Evolutionary conservation across 2,797 vertebrate species (phyloP).

Genomic region (Ptychobarbus kaznakovi): DNA sequence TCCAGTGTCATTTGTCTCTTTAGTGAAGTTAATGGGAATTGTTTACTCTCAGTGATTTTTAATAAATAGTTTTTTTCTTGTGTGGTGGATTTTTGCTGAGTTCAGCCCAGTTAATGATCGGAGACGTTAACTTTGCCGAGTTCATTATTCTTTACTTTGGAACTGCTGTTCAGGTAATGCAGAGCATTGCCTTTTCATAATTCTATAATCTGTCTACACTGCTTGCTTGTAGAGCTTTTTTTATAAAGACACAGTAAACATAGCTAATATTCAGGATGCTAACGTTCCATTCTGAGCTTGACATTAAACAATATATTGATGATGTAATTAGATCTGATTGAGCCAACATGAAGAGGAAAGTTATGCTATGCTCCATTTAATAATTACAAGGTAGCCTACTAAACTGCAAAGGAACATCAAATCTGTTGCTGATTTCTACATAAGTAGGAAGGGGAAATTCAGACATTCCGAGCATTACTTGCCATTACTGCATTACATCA

Average conservation of each 20-base stretch:
- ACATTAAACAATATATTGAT: neutral
- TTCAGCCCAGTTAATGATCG: conserved; percentile 25
- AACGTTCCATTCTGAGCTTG: neutral
- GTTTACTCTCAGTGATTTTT: conserved; percentile 8
- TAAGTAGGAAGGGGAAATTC: neutral
- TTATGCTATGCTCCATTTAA: neutral
- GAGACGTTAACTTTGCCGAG: neutral
- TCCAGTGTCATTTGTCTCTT: conserved; percentile 12
- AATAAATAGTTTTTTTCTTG: neutral
- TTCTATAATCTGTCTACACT: neutral
- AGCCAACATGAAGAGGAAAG: neutral
- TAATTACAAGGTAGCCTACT: neutral
- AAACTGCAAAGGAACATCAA: neutral
- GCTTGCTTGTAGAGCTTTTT: neutral
- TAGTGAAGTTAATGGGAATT: conserved; percentile 13
- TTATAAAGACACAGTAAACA: neutral
- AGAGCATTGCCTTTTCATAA: conserved; percentile 2
- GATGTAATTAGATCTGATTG: neutral
- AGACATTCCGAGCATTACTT: neutral
- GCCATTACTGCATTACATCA: neutral
- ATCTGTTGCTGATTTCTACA: neutral
- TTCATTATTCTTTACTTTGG: conserved; percentile 19
- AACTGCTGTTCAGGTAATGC: neutral
- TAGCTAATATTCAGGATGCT: neutral
- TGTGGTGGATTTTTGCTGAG: conserved; percentile 33